Conservation (phyloP, 2,113 vertebrate genomes). For the Heloderma charlesbogerti region DNA sequence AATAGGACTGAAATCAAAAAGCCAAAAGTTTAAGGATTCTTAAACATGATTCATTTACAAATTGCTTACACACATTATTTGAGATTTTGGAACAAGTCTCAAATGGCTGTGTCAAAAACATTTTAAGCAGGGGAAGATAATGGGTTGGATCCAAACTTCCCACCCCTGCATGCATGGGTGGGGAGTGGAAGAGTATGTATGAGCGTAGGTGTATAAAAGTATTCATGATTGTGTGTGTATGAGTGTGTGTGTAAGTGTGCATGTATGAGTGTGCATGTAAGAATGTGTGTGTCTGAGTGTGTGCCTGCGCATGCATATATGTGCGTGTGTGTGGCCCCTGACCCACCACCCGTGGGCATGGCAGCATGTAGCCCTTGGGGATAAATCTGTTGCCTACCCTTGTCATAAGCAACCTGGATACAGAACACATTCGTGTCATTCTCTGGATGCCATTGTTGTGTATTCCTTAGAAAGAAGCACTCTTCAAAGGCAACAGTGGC, state of each 20-base stretch:
- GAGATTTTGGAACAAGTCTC: neutral
- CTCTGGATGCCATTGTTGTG: neutral
- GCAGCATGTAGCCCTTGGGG: too few species aligned
- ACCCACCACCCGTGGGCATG: too few species aligned
- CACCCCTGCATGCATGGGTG: too few species aligned
- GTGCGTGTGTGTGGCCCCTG: too few species aligned
- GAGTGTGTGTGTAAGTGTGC: too few species aligned
- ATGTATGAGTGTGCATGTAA: too few species aligned
- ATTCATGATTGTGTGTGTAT: too few species aligned
- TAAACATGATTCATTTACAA: neutral
- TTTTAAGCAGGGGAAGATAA: neutral
- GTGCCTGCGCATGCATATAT: too few species aligned
- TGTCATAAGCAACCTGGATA: neutral
- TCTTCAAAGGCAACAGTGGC: neutral
- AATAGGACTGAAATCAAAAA: neutral
- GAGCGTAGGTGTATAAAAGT: too few species aligned
- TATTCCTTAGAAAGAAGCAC: neutral
- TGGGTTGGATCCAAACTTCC: neutral
- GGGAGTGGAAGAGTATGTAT: too few species aligned
- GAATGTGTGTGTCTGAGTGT: too few species aligned
- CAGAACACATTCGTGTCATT: neutral
- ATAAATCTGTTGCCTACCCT: too few species aligned
- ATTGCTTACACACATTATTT: neutral
- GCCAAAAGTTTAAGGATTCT: neutral
- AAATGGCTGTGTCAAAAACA: neutral